Percentiles rank a stretch among this genome's conserved stretches.
These are phyloP conservation scores for Acleris sparsana DNA, from an alignment of 2,888 invertebrate genomes.

Conservation along the genomic window DNA sequence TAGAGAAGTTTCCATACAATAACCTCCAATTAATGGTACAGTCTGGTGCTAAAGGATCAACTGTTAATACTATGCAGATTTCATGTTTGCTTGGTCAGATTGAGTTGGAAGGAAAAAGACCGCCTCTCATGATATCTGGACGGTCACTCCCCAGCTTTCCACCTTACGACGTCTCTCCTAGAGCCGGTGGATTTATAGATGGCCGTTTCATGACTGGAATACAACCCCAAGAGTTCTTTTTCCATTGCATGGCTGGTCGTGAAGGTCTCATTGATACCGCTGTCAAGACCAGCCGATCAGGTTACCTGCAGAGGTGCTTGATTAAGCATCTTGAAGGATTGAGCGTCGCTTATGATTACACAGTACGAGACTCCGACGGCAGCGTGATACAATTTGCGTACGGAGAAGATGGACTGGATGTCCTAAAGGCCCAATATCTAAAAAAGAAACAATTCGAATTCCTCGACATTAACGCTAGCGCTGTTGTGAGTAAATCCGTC, in stretches of 20 bases:
- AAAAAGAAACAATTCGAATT: conserved; percentile 90
- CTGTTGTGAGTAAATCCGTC: conserved; percentile 83
- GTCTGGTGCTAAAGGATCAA: conserved; percentile 99
- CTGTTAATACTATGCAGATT: conserved; percentile 99
- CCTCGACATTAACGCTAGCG: conserved; percentile 90
- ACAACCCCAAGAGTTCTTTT: conserved; percentile 98
- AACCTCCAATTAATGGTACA: conserved; percentile 99
- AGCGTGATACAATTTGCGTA: conserved; percentile 96
- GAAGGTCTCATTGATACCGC: conserved; percentile 99
- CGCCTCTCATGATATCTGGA: conserved; percentile 97
- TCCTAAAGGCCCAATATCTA: conserved; percentile 93
- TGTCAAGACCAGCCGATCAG: conserved; percentile 99
- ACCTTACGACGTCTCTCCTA: conserved; percentile 93
- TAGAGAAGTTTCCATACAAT: conserved; percentile 95
- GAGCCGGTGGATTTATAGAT: conserved; percentile 98
- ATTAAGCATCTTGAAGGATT: conserved; percentile 99
- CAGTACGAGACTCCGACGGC: conserved; percentile 97
- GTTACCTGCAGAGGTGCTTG: conserved; percentile 98
- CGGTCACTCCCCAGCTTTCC: conserved; percentile 96
- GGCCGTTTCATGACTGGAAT: conserved; percentile 99
- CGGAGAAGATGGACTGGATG: conserved; percentile 97
- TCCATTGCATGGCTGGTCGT: conserved; percentile 99
- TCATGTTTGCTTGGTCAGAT: conserved; percentile 99
- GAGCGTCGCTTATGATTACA: conserved; percentile 95
- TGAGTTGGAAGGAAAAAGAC: conserved; percentile 98